Percentiles rank a stretch among this genome's conserved stretches.
These are phyloP conservation scores for Psix sp. DNA, from an alignment of 1,140 invertebrate genomes.

Conservation along the genomic window DNA sequence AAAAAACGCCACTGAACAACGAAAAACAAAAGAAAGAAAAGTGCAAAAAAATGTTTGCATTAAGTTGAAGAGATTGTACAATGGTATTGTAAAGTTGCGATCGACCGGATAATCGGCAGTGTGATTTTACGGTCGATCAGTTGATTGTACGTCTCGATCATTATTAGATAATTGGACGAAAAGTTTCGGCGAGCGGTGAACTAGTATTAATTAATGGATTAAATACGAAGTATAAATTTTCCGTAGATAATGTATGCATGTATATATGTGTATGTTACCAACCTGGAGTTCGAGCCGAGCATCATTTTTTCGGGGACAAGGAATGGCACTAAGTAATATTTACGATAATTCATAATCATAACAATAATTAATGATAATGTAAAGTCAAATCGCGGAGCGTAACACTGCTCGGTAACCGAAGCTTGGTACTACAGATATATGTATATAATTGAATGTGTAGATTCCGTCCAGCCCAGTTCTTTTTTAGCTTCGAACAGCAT, in stretches of 20 bases:
- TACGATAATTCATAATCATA: slow-evolving; percentile 43
- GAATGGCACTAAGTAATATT: slow-evolving; percentile 48
- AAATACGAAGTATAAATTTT: slow-evolving; percentile 64
- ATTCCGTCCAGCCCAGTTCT: slow-evolving; percentile 75
- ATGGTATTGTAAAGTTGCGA: slow-evolving; percentile 39
- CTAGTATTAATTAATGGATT: slow-evolving; percentile 72
- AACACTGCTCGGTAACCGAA: slow-evolving; percentile 64
- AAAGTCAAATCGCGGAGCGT: slow-evolving; percentile 42
- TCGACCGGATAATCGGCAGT: slow-evolving; percentile 2
- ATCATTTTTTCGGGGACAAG: slow-evolving; percentile 30
- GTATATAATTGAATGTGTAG: slow-evolving; percentile 77
- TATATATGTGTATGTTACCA: slow-evolving; percentile 75
- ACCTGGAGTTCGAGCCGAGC: slow-evolving; percentile 64
- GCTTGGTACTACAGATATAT: slow-evolving; percentile 75
- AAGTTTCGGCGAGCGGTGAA: slow-evolving; percentile 65
- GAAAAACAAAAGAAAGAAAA: slow-evolving; percentile 1
- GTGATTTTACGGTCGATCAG: slow-evolving; percentile 7
- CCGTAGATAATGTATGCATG: slow-evolving; percentile 72
- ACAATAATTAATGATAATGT: slow-evolving; percentile 39
- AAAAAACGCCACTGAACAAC: not conserved
- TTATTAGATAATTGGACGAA: slow-evolving; percentile 56
- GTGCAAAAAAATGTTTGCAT: slow-evolving; percentile 27
- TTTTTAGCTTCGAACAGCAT: slow-evolving; percentile 50
- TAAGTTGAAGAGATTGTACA: slow-evolving; percentile 15
- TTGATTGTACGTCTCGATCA: slow-evolving; percentile 20